Base-by-base conservation (phyloP, 2,888 invertebrate species). In the Drosophila ezoana region DNA sequence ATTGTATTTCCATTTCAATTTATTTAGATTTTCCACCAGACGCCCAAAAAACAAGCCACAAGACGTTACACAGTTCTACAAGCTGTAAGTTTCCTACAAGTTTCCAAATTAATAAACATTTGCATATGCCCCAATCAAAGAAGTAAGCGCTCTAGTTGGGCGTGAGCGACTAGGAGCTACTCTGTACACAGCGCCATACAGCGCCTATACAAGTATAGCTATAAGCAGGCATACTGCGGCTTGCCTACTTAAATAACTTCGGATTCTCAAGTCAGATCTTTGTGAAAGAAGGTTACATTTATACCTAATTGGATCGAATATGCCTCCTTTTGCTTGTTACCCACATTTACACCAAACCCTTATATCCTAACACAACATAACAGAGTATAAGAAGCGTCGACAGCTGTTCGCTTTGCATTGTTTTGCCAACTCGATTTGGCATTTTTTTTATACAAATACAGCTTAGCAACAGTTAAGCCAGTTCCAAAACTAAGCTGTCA, bases 101-200 rank as follows among this genome's bases (percentile, higher is more conserved):
- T 60, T 63, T 49, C 28, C 61, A 84, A 79, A 61, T 74, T 74
- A 69, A 76, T 74, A 79, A 77, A 72, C 68, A 82, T 84, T 82
- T 81, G 51, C 79, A 65, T 67, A 66, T 44, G 41, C 18, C 44
- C 9, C 37, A 8, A n/a, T 44, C 52, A 18, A 28, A 10, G 9
- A 10, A 38, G 13, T 11, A 41, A 4, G 16, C 5, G 5, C 13
- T 10, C 18, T 1, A 5, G 6, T 20, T 13, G 41, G 41, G 20
- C 11, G 20, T 43, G 13, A 4, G 1, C 40, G 40, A 28, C 2
- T 8, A 28, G 28, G 2, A 28, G 28, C 8, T 28, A 28, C 8
- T 8, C 28, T 28, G 28, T 28, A 8, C 2, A 28, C 8, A 28
- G 8, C 28, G 8, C 28, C 23, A 23, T n/a, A n/a, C n/a, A n/a